A percentile compares a stretch with the other conserved stretches of the same genome.
These are phyloP conservation scores for Scalopus aquaticus DNA, from an alignment of 2,113 vertebrate species.

Conservation along the genomic window DNA sequence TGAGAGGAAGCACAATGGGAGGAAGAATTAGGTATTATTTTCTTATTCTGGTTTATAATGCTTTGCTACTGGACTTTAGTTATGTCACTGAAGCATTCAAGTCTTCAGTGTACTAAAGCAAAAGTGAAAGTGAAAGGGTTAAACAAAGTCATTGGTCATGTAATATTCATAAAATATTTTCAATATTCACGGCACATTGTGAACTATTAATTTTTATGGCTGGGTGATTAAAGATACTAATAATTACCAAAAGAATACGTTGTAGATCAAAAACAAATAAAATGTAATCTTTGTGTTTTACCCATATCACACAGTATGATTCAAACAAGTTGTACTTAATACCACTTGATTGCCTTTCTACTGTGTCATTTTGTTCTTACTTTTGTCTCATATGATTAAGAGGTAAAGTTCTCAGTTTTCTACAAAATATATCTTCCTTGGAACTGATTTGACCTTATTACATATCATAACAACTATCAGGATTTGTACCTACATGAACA, in stretches of 20 bases:
- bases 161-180: too few species aligned
- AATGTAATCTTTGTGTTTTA: not conserved
- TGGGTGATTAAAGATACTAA: not conserved
- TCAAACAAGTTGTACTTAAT: not conserved
- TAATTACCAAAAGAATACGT: not conserved
- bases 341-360: not conserved
- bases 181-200: not conserved
- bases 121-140: not conserved
- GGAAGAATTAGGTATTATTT: not conserved
- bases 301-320: not conserved
- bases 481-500: not conserved
- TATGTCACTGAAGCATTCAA: not conserved
- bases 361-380: not conserved
- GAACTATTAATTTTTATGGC: not conserved
- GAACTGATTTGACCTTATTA: not conserved
- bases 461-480: not conserved
- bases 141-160: not conserved
- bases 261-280: not conserved
- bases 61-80: not conserved
- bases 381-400: not conserved
- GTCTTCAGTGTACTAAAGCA: not conserved
- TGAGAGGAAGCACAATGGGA: not conserved
- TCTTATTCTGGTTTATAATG: not conserved
- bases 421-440: not conserved
- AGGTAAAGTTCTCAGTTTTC: not conserved